Evolutionary conservation across 2,797 vertebrate species (phyloP).

Genomic region (Sebastes baramenuke): DNA sequence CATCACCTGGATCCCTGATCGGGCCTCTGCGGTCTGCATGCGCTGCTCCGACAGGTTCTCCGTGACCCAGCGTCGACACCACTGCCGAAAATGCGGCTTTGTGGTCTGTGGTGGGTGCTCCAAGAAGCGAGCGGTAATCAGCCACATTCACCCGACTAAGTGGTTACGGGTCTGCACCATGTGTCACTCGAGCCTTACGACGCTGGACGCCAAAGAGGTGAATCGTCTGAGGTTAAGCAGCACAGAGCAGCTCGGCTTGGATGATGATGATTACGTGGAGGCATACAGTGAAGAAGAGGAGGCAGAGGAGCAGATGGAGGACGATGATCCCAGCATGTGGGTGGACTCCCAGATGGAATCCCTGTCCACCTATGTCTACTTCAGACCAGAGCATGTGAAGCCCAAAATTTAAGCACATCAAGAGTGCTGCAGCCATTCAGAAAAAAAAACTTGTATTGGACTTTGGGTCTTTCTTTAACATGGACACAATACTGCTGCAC

Average conservation of each 20-base stretch:
- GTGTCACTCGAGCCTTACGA: conserved; percentile 78
- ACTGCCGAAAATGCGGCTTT: conserved; percentile 92
- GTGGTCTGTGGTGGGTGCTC: conserved; percentile 90
- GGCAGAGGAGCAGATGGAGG: conserved; percentile 58
- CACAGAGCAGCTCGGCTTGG: not conserved
- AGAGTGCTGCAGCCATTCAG: not conserved
- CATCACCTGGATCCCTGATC: conserved; percentile 88
- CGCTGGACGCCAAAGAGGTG: conserved; percentile 19
- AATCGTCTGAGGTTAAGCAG: conserved; percentile 19
- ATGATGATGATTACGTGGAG: conserved; percentile 22
- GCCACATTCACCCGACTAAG: conserved; percentile 82
- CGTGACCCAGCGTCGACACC: conserved; percentile 85
- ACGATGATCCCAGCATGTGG: conserved; percentile 39
- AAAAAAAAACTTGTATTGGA: not conserved
- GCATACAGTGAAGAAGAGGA: conserved; percentile 78
- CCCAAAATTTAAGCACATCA: not conserved
- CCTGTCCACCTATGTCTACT: conserved; percentile 29
- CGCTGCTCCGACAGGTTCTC: conserved; percentile 87
- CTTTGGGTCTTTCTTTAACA: not conserved
- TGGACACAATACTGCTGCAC: not conserved
- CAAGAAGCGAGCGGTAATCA: conserved; percentile 81
- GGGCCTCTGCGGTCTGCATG: conserved; percentile 90
- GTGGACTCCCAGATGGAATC: not conserved
- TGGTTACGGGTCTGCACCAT: conserved; percentile 84
- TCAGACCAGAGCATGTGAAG: conserved; percentile 44